Evolutionary conservation across 2,113 vertebrate genomes (phyloP), one percentile per base, ranked within the genome.

Genomic region (Sturnus vulgaris): DNA sequence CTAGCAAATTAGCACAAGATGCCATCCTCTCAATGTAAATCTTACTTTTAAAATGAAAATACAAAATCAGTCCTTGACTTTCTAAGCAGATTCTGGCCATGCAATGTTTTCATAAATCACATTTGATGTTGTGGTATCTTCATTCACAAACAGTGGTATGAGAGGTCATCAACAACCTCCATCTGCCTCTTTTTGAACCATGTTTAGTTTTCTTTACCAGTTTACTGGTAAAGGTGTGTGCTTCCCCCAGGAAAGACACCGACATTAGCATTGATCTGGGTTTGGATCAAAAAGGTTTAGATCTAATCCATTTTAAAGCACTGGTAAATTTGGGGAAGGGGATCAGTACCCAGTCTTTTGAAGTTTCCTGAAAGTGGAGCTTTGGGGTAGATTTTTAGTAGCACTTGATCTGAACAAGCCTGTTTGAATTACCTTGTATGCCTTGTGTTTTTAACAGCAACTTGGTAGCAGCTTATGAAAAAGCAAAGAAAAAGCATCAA

Each of bases 401-500:
- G 47, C 37, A 10, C 23, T 75, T 65, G 5, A 33, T 81, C 8
- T 39, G 5, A 77, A 44, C 31, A 60, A 64, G 22, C 8, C 31
- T 81, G 52, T 73, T 56, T 60, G 9, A 93, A 57, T 68, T 31
- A 63, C 52, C 17, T 61, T 86, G 17, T 31, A 6, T 90, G 47
- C 44, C 66, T 61, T 90, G 35, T 81, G 12, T 93, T 88, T 89
- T 71, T 85, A 57, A 88, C 92, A 99, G 99, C 96, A 99, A 99
- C 91, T 97, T 99, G 92, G 98, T 99, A 90, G 98, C 98, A 37
- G 98, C 98, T 39, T 99, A 99, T 75, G 99, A 99, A 96, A 99
- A 99, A 92, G 98, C 98, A 39, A 99, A 99, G 98, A 99, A 98
- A 94, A 99, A 99, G 66, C 98, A 99, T 92, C 99, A 99, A 88